A percentile compares a stretch with the other conserved stretches of the same genome.
Conservation (phyloP, 2,797 vertebrate genomes). For the Molossus molossus region DNA sequence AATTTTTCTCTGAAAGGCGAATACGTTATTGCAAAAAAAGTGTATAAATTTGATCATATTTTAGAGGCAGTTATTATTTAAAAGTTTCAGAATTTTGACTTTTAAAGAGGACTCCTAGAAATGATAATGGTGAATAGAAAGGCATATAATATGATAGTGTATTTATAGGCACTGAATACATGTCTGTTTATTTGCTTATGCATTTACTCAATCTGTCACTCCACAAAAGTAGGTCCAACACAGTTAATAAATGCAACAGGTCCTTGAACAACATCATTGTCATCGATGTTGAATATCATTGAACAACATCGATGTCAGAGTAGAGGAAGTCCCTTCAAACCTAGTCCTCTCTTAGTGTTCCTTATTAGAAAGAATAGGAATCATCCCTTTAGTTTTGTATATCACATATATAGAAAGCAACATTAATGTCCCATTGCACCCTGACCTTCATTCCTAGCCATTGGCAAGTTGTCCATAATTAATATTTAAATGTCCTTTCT, state of each 20-base stretch:
- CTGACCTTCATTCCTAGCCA: not conserved
- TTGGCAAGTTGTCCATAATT: not conserved
- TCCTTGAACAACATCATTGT: not conserved
- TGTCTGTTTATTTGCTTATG: not conserved
- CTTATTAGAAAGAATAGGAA: not conserved
- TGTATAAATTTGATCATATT: not conserved
- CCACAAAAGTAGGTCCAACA: not conserved
- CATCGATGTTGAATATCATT: too few species aligned
- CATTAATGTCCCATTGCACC: not conserved
- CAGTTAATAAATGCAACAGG: not conserved
- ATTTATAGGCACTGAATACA: not conserved
- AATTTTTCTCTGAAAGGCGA: not conserved
- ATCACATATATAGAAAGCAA: not conserved
- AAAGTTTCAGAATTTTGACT: not conserved
- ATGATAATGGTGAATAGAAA: not conserved
- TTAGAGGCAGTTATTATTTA: constrained; percentile 7
- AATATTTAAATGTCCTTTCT: not conserved
- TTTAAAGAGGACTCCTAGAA: not conserved
- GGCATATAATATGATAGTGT: not conserved
- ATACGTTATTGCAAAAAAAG: not conserved
- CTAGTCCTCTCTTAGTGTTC: not conserved
- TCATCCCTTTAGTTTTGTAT: not conserved
- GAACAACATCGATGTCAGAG: not conserved
- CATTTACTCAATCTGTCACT: not conserved
- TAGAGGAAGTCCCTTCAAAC: not conserved